Evolutionary conservation across 2,113 vertebrate genomes (phyloP).

Genomic region (Lathamus discolor): DNA sequence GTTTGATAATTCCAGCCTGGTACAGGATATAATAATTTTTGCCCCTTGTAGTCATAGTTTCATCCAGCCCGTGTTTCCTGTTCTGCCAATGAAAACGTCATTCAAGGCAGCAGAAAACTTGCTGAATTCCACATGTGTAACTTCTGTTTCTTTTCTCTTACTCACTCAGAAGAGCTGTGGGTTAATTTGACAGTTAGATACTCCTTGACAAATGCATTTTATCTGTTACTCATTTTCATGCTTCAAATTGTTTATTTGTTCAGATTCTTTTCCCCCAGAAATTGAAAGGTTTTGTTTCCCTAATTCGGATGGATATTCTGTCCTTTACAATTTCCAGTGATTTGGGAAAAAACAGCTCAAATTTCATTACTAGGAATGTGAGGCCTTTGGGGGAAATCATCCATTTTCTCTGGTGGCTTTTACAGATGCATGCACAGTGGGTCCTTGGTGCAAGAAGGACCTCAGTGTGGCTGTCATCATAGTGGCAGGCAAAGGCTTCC

Average conservation of each 20-base stretch:
- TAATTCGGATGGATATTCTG: background rate
- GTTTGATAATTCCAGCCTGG: background rate
- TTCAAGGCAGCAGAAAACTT: background rate
- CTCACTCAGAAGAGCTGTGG: background rate
- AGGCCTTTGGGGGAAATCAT: background rate
- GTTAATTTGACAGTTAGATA: background rate
- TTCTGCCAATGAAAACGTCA: background rate
- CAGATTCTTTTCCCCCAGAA: background rate
- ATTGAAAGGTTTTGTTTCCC: fast-evolving
- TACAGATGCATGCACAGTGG: background rate
- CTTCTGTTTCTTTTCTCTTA: background rate
- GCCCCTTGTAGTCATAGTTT: background rate
- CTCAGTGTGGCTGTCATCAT: background rate
- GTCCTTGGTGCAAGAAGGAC: fast-evolving
- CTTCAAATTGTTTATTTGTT: background rate
- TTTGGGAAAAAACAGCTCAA: background rate
- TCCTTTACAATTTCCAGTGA: background rate
- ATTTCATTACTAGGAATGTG: background rate
- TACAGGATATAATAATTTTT: background rate
- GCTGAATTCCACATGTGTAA: background rate
- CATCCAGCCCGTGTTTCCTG: background rate
- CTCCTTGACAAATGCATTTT: background rate
- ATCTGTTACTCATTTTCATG: background rate
- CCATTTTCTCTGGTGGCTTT: background rate
- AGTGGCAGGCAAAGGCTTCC: background rate